Evolutionary conservation across 30 jellyfish, hydroid and myxozoan genomes (phyloP).

Genomic region (Cassiopea xamachana): DNA sequence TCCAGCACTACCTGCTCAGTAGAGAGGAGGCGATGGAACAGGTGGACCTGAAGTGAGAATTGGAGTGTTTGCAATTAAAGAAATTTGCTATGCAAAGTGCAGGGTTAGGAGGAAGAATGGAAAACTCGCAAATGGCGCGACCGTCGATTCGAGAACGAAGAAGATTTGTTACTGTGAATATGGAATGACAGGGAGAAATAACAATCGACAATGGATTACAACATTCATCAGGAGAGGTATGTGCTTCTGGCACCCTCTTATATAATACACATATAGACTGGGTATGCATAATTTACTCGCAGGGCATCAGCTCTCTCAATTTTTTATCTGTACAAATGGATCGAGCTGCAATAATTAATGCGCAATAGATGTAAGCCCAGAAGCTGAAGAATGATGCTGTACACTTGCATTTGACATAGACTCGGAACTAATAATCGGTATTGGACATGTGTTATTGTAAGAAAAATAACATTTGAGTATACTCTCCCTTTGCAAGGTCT

Average conservation of each 20-base stretch:
- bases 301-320: no score
- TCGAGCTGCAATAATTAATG: no score
- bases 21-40: constrained; percentile 64
- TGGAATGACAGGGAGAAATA: constrained; percentile 65
- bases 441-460: no score
- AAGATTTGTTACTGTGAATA: constrained; percentile 66
- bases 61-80: constrained; percentile 60
- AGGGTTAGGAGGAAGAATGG: constrained; percentile 50
- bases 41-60: constrained; percentile 66
- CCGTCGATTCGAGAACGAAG: constrained; percentile 57
- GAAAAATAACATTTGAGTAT: no score
- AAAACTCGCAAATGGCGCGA: constrained; percentile 67
- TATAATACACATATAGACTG: no score
- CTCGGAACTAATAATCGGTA: no score
- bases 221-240: constrained; percentile 59
- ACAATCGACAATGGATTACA: constrained; percentile 34
- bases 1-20: constrained; percentile 47
- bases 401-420: no score
- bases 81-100: constrained; percentile 62
- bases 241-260: background rate
- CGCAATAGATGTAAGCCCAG: no score
- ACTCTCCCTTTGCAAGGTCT: no score
- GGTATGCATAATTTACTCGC: no score
- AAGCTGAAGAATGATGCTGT: no score
- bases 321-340: no score